Evolutionary conservation across 2,113 vertebrate species (phyloP).

Genomic region (Athene cunicularia): DNA sequence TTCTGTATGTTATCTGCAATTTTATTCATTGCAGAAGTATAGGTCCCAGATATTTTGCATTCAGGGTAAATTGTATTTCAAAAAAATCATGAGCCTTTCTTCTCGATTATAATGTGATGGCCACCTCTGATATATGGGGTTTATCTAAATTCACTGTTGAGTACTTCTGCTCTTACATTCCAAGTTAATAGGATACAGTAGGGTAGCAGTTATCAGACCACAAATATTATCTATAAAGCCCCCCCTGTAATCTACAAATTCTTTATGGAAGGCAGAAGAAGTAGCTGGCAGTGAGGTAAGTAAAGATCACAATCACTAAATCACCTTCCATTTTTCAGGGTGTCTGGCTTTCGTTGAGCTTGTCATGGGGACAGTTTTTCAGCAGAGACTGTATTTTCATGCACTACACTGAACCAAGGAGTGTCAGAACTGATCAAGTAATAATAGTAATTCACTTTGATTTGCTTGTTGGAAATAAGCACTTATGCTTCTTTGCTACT

Average conservation of each 20-base stretch:
- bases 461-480: background rate
- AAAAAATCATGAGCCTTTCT: background rate
- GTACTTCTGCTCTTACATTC: background rate
- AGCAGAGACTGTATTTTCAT: background rate
- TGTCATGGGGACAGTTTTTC: background rate
- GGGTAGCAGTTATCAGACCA: background rate
- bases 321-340: background rate
- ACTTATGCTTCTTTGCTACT: background rate
- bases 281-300: background rate
- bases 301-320: background rate
- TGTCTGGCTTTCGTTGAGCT: background rate
- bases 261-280: background rate
- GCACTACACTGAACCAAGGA: background rate
- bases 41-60: background rate
- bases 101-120: background rate
- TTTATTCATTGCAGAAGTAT: background rate
- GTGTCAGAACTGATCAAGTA: background rate
- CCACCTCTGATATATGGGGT: background rate
- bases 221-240: background rate
- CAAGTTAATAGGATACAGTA: background rate
- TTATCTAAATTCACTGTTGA: background rate
- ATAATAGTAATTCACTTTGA: background rate
- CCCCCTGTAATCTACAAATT: background rate
- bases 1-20: background rate
- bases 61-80: background rate